Conservation (phyloP, 2,888 invertebrate genomes). For the Dicyrtoma fusca region DNA sequence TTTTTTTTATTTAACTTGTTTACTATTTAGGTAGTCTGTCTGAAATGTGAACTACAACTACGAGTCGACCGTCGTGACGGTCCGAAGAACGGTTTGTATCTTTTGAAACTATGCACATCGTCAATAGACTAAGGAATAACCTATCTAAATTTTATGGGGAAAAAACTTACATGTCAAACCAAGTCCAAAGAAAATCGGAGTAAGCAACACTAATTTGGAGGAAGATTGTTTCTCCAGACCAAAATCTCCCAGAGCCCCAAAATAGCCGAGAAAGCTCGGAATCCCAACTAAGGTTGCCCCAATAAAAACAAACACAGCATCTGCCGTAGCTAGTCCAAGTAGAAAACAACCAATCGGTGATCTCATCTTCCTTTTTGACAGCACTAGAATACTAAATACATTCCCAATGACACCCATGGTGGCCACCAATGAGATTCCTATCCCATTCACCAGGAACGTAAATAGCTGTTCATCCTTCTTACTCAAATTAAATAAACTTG, state of each 20-base stretch:
- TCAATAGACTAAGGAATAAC: too few species aligned
- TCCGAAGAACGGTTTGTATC: too few species aligned
- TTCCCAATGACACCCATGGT: conserved; percentile 79
- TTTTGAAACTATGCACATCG: too few species aligned
- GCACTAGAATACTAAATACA: conserved; percentile 83
- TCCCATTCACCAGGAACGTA: conserved; percentile 80
- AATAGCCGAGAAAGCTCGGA: conserved; percentile 60
- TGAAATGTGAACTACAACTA: too few species aligned
- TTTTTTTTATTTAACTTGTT: too few species aligned
- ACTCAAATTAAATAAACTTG: conserved; percentile 30
- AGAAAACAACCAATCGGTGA: conserved; percentile 93
- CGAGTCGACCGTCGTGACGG: too few species aligned
- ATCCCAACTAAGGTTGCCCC: conserved; percentile 82
- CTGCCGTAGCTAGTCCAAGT: conserved; percentile 89
- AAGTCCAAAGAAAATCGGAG: conserved; percentile 30
- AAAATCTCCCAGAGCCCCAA: neutral
- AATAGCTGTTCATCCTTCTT: conserved; percentile 59
- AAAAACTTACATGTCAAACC: conserved; percentile 35
- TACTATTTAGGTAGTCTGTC: too few species aligned
- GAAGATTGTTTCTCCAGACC: conserved; percentile 4
- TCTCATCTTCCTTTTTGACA: conserved; percentile 90
- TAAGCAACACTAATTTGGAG: conserved; percentile 23
- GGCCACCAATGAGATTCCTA: conserved; percentile 75
- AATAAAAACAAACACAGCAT: conserved; percentile 83
- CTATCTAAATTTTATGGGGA: too few species aligned